phyloP scores from a whole-genome alignment of 2,797 vertebrate genomes.

The Sebastes itinus region DNA sequence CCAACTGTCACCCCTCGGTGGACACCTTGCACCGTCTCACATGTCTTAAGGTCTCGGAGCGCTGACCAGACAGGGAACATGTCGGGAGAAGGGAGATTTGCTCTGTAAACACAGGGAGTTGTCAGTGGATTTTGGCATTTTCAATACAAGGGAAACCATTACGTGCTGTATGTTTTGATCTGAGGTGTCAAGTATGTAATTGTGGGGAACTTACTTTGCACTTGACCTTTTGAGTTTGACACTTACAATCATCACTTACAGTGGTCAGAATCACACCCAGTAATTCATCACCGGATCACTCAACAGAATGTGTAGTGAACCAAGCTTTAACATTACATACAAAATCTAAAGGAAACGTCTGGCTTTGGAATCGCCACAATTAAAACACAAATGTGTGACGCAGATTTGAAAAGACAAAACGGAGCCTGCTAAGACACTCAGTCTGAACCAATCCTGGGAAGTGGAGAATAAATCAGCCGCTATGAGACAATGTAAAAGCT shows the following conservation, averaged over 20 bases:
- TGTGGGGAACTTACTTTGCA: constrained; percentile 46
- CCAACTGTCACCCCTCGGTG: constrained; percentile 61
- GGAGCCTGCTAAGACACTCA: not conserved
- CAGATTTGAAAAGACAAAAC: constrained; percentile 14
- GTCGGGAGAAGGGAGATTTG: constrained; percentile 26
- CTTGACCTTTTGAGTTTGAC: constrained; percentile 49
- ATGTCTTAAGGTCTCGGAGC: constrained; percentile 41
- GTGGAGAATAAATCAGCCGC: constrained; percentile 9
- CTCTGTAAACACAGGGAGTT: constrained; percentile 47
- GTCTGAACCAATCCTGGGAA: not conserved
- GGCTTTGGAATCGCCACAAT: not conserved
- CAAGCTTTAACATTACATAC: not conserved
- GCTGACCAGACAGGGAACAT: constrained; percentile 31
- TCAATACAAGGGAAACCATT: constrained; percentile 47
- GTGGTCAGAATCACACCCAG: constrained; percentile 46
- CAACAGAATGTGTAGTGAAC: constrained; percentile 34
- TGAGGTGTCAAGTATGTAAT: constrained; percentile 59
- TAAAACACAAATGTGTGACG: constrained; percentile 1
- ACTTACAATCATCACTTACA: constrained; percentile 31
- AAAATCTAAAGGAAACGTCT: constrained; percentile 5
- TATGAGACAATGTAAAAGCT: constrained; percentile 28
- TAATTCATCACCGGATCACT: constrained; percentile 43
- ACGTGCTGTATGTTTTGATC: constrained; percentile 61
- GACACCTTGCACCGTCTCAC: constrained; percentile 48
- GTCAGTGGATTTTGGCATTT: constrained; percentile 37